Percentiles rank a stretch among this genome's conserved stretches.
Evolutionary conservation across 2,888 invertebrate species (phyloP).

Genomic region (Aricia artaxerxes): DNA sequence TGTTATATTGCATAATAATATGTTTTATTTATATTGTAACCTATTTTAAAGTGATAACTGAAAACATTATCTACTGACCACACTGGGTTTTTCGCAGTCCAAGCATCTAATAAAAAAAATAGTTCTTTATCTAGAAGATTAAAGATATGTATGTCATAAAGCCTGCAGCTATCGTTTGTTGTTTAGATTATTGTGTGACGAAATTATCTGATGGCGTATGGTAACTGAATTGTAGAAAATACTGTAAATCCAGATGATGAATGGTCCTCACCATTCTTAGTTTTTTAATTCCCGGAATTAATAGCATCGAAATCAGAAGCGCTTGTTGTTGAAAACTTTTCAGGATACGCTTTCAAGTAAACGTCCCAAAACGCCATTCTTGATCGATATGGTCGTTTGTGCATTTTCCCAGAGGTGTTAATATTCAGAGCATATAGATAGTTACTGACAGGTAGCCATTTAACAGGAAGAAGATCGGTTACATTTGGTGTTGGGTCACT

Average conservation of each 20-base stretch:
- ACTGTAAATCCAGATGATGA: too few species aligned
- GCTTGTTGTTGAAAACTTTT: background rate
- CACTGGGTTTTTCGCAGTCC: background rate
- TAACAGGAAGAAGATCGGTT: constrained; percentile 49
- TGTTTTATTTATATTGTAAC: too few species aligned
- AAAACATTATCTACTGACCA: background rate
- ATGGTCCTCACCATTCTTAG: background rate
- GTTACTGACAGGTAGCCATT: constrained; percentile 50
- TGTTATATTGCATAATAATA: too few species aligned
- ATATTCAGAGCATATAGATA: constrained; percentile 45
- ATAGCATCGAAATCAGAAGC: background rate
- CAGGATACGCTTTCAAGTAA: constrained; percentile 48
- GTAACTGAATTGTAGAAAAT: too few species aligned
- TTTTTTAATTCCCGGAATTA: background rate
- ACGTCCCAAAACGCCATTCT: constrained; percentile 56
- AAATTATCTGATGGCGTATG: background rate
- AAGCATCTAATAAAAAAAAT: background rate
- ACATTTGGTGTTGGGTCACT: constrained; percentile 54
- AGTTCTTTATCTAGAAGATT: background rate
- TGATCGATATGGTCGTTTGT: constrained; percentile 46
- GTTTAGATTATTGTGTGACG: too few species aligned
- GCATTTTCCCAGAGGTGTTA: constrained; percentile 44
- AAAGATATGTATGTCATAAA: background rate
- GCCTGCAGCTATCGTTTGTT: too few species aligned
- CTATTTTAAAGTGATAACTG: background rate